A percentile compares a stretch with the other conserved stretches of the same genome.
Conservation (phyloP, 1,140 invertebrate genomes). For the Pogonognathellus flavescens region DNA sequence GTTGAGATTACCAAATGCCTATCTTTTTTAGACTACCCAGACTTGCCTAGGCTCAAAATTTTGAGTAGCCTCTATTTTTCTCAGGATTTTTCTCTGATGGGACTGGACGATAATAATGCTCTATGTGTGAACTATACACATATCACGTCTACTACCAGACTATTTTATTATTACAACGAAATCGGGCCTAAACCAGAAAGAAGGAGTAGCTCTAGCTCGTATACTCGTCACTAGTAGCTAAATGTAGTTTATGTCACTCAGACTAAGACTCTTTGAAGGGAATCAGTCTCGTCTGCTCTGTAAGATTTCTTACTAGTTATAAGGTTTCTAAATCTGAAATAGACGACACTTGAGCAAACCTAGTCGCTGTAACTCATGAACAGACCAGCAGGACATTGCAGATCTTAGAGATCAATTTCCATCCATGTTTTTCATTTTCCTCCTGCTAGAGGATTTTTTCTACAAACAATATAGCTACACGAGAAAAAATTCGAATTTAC, state of each 20-base stretch:
- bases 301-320: neutral
- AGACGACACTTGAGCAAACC: neutral
- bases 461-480: no score
- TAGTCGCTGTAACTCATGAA: neutral
- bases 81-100: neutral
- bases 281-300: neutral
- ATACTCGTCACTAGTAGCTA: neutral
- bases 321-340: constrained; percentile 11
- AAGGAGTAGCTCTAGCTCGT: neutral
- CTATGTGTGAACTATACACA: neutral
- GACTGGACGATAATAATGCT: neutral
- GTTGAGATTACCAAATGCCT: constrained; percentile 29
- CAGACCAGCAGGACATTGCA: constrained; percentile 24
- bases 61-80: constrained; percentile 26
- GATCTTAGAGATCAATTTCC: constrained; percentile 33
- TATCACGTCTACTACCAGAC: neutral
- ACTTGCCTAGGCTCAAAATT: neutral
- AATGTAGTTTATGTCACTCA: constrained; percentile 39
- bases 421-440: constrained; percentile 30
- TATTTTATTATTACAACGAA: neutral
- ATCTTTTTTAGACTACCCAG: constrained; percentile 18
- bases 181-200: neutral
- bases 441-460: neutral
- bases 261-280: constrained; percentile 13
- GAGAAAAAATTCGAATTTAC: no score